A percentile compares a stretch with the other conserved stretches of the same genome.
Evolutionary conservation across 2,797 vertebrate species (phyloP).

Genomic region (Euthynnus affinis): DNA sequence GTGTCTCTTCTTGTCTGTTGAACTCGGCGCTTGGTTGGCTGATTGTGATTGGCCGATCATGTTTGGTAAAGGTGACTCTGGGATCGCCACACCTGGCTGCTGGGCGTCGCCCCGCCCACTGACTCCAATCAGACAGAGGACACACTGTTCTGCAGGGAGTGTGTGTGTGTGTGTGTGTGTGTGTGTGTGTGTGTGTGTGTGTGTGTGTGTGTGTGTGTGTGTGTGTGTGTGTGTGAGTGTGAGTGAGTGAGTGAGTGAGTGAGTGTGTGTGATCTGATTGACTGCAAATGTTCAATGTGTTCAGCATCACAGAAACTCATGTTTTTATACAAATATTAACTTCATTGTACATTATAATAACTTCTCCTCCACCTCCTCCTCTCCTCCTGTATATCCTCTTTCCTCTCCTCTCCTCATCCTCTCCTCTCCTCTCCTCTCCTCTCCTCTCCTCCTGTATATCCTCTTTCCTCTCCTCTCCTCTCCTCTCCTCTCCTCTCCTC

Average conservation of each 20-base stretch:
- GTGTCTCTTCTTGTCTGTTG: slow-evolving; percentile 55
- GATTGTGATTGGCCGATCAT: slow-evolving; percentile 40
- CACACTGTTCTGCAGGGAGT: background rate
- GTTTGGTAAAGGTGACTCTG: slow-evolving; percentile 23
- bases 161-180: too few species aligned
- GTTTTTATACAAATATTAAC: too few species aligned
- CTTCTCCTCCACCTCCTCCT: background rate
- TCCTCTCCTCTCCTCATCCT: background rate
- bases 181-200: too few species aligned
- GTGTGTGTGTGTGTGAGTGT: too few species aligned
- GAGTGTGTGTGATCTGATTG: background rate
- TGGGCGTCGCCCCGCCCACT: slow-evolving; percentile 4
- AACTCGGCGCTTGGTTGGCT: slow-evolving; percentile 13
- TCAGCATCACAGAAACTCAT: too few species aligned
- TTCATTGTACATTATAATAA: background rate
- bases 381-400: too few species aligned
- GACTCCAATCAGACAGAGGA: background rate
- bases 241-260: too few species aligned
- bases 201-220: background rate
- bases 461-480: too few species aligned
- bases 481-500: background rate
- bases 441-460: too few species aligned
- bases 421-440: background rate
- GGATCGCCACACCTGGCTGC: slow-evolving; percentile 25
- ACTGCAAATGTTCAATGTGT: background rate